Conservation (phyloP, 2,888 invertebrate species). For the Hyposoter dolosus region DNA sequence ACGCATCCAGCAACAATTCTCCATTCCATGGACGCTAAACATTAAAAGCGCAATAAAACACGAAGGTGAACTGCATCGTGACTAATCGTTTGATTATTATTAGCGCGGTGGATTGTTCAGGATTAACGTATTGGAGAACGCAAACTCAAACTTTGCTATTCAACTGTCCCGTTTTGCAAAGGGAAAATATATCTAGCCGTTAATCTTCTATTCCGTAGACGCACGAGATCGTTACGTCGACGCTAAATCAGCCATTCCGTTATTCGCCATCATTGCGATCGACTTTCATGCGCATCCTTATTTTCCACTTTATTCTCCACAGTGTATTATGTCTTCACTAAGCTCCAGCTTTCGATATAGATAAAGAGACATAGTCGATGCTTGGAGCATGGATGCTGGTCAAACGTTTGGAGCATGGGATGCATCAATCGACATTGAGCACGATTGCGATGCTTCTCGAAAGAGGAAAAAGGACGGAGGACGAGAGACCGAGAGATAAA, state of each 20-base stretch:
- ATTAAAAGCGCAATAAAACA: constrained; percentile 14
- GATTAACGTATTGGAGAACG: background rate
- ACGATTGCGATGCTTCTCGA: constrained; percentile 42
- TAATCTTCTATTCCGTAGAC: background rate
- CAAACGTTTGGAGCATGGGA: constrained; percentile 50
- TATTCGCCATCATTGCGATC: constrained; percentile 34
- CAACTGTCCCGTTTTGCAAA: background rate
- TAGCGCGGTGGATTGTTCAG: constrained; percentile 5
- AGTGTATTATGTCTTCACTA: constrained; percentile 19
- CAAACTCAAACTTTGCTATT: constrained; percentile 5
- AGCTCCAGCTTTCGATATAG: background rate
- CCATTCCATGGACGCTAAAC: background rate
- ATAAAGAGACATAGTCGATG: background rate
- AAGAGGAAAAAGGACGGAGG: background rate
- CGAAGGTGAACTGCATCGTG: constrained; percentile 50
- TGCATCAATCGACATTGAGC: constrained; percentile 53
- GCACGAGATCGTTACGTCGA: background rate
- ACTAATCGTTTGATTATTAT: constrained; percentile 27
- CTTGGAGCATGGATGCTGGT: constrained; percentile 6
- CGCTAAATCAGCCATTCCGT: constrained; percentile 15
- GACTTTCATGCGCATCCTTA: constrained; percentile 22
- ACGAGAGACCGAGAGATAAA: constrained; percentile 12
- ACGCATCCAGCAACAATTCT: constrained; percentile 41
- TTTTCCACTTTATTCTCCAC: constrained; percentile 22
- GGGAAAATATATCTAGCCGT: background rate